phyloP scores from a whole-genome alignment of 2,797 vertebrate genomes.

The Mormyrops boulengeri region DNA sequence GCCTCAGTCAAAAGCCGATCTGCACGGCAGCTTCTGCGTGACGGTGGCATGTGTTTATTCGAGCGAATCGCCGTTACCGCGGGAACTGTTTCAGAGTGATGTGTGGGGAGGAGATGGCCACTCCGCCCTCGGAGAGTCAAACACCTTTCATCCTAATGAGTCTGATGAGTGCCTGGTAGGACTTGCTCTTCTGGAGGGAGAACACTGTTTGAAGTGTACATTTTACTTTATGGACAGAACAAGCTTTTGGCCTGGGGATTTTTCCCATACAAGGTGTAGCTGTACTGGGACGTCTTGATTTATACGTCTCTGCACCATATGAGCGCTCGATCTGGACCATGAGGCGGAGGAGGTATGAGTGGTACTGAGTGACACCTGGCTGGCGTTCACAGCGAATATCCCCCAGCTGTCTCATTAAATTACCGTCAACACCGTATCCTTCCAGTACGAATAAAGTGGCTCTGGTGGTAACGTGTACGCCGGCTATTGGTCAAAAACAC shows the following conservation, averaged over 20 bases:
- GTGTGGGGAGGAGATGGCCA: neutral
- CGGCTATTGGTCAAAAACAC: neutral
- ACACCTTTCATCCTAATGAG: slow-evolving; percentile 8
- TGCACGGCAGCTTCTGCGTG: neutral
- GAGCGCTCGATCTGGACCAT: neutral
- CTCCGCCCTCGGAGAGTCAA: neutral
- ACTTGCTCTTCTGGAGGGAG: neutral
- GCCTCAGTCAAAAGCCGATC: neutral
- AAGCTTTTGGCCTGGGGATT: neutral
- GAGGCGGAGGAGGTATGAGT: neutral
- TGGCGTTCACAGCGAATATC: neutral
- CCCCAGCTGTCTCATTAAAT: slow-evolving; percentile 2
- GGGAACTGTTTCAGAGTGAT: neutral
- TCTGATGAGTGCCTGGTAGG: neutral
- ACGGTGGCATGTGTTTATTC: neutral
- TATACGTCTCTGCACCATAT: neutral
- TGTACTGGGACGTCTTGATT: neutral
- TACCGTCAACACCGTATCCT: neutral
- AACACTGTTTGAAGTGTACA: neutral
- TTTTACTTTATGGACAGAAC: neutral
- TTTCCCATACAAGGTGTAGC: neutral
- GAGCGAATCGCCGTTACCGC: neutral
- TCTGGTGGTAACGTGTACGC: neutral
- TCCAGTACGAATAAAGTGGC: neutral
- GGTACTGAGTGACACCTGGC: slow-evolving; percentile 3